Conservation (phyloP, 37 sponge, comb jelly and placozoan species). For the Hexactinellida sp. region DNA sequence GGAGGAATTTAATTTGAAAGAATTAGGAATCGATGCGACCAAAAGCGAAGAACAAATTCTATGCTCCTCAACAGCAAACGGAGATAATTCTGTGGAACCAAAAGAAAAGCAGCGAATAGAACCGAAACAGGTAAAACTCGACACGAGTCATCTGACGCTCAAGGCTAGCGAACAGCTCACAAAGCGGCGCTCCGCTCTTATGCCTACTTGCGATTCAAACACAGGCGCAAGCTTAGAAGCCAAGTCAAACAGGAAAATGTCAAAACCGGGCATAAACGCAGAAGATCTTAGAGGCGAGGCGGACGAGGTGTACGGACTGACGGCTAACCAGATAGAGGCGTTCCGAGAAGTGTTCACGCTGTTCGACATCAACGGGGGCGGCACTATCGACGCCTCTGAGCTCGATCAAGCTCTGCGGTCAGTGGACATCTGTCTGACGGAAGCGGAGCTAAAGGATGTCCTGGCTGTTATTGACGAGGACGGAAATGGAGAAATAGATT, state of each 20-base stretch:
- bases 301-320: neutral
- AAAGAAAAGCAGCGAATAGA: neutral
- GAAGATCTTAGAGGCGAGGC: neutral
- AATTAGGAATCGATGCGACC: neutral
- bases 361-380: constrained; percentile 53
- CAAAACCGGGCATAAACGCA: neutral
- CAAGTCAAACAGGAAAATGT: neutral
- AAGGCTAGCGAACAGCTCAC: neutral
- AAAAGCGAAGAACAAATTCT: neutral
- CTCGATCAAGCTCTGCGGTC: constrained; percentile 36
- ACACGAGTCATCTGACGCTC: neutral
- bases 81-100: neutral
- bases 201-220: neutral
- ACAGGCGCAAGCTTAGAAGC: neutral
- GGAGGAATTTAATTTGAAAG: neutral
- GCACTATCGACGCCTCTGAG: constrained; percentile 42
- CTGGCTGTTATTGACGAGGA: constrained; percentile 42
- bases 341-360: constrained; percentile 47
- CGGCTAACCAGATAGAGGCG: constrained; percentile 8
- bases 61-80: neutral
- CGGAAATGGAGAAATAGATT: constrained; percentile 57
- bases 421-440: constrained; percentile 36
- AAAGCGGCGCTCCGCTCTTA: neutral
- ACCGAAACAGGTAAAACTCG: too few relatives aligned
- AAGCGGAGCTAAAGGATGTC: constrained; percentile 31